These are phyloP conservation scores for Origma solitaria DNA, from an alignment of 2,113 vertebrate genomes.

Conservation along the genomic window DNA sequence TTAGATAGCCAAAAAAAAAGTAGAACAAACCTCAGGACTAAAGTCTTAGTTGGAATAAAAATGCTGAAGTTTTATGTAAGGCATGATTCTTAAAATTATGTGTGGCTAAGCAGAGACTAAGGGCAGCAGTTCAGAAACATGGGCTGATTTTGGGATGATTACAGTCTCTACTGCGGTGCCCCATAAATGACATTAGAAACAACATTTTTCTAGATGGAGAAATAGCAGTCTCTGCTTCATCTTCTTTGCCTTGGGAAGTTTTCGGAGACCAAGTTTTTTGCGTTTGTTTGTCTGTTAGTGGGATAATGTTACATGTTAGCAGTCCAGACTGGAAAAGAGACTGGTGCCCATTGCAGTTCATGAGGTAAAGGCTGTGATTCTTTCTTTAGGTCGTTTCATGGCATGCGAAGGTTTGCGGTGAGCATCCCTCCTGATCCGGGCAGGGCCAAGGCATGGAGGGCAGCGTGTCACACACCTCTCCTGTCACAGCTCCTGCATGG, in stretches of 20 bases:
- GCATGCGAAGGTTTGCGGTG: not conserved
- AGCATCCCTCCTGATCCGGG: accelerated
- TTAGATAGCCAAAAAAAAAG: not conserved
- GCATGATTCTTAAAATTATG: not conserved
- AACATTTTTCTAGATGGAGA: not conserved
- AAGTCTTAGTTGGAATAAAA: not conserved
- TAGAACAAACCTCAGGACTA: not conserved
- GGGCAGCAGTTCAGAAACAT: not conserved
- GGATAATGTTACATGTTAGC: not conserved
- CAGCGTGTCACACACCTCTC: accelerated
- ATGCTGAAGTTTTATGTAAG: not conserved
- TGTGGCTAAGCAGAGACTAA: not conserved
- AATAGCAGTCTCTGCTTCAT: not conserved
- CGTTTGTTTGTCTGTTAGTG: not conserved
- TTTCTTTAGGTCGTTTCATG: not conserved
- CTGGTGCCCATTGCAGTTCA: accelerated
- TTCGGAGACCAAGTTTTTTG: not conserved
- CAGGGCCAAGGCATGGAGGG: not conserved
- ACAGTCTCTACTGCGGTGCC: not conserved
- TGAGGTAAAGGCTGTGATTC: not conserved
- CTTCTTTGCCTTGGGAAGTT: not conserved
- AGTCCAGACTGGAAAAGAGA: not conserved
- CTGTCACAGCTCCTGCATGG: accelerated
- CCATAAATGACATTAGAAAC: not conserved
- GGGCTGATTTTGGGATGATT: not conserved